Base-by-base conservation (phyloP, 2,888 invertebrate genomes). In the Nasonia oneida region DNA sequence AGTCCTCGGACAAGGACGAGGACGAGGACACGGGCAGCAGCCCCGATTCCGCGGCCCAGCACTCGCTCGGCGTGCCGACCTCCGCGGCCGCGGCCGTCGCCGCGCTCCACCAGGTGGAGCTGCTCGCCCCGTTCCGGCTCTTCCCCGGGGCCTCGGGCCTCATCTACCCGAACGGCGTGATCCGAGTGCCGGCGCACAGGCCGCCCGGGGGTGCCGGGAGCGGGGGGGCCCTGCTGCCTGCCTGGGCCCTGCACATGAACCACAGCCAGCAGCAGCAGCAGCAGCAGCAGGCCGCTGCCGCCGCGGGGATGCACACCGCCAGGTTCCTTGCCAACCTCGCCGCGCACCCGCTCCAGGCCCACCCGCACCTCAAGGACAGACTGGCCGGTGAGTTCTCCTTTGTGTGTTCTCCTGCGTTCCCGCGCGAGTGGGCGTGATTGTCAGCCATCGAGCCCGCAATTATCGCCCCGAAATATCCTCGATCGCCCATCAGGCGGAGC, bases 111-210 rank as follows among this genome's bases (percentile, higher is more conserved):
- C 81, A 78, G 75, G 88, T 86, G 78, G 91, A 89, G 70, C 88
- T 84, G 81, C 89, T 86, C 89, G 91, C 86, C 84, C 92, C 87
- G 87, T 90, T 88, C 88, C 90, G 82, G 87, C 91, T 84, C 82
- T 93, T 81, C 90, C 93, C 88, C 88, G 92, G 8, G 89, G 91
- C 92, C 33, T 91, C 93, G 2, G 91, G 93, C 18, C 88, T 93
- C 81, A 91, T 93, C 84, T 93, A 93, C 92, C 93, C 95, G 81
- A 94, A 94, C 85, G 96, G 95, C 84, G 98, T 97, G 76, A 95
- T 97, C 89, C 94, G 97, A 91, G 97, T 97, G 88, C 97, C 97
- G 78, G 97, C 97, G 84, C 98, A 98, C 92, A 94, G 97, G 89
- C 96, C 96, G 33, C 93, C 95, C 88, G 94, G 91, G 88, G 94